Evolutionary conservation across 92 coral and sea anemone genomes (phyloP).

Genomic region (Montipora capitata): DNA sequence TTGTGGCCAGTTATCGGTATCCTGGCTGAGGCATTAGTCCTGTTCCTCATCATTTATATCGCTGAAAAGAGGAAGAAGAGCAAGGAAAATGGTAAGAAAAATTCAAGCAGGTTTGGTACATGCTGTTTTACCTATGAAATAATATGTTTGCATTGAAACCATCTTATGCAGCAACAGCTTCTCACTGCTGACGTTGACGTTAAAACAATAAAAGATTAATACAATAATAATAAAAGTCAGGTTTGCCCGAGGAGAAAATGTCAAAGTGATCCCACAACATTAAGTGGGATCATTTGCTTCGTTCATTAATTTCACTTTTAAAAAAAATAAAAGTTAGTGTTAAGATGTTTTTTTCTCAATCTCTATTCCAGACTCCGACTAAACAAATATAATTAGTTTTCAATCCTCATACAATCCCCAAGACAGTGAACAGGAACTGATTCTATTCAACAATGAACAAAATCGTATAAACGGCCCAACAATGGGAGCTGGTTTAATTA

Average conservation of each 20-base stretch:
- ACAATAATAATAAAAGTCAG: too few species aligned
- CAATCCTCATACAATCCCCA: too few species aligned
- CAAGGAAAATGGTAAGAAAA: constrained; percentile 44
- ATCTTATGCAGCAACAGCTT: background rate
- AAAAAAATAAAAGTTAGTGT: too few species aligned
- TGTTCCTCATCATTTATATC: constrained; percentile 68
- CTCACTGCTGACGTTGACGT: background rate
- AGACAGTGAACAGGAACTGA: too few species aligned
- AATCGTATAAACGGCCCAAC: background rate
- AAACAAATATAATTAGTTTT: too few species aligned
- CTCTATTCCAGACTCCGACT: too few species aligned
- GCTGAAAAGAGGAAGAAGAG: constrained; percentile 70
- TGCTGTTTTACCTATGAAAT: too few species aligned
- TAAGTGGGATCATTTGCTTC: background rate
- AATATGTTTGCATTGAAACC: too few species aligned
- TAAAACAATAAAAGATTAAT: background rate
- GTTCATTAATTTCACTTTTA: too few species aligned
- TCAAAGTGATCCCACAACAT: background rate
- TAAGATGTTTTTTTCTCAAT: too few species aligned
- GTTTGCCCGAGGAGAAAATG: background rate
- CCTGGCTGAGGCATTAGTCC: constrained; percentile 79
- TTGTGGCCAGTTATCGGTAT: constrained; percentile 97
- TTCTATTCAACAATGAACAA: background rate
- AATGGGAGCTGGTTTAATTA: constrained; percentile 4
- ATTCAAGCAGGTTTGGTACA: too few species aligned